phyloP scores from a whole-genome alignment of 2,113 vertebrate genomes.

The Arenaria interpres region DNA sequence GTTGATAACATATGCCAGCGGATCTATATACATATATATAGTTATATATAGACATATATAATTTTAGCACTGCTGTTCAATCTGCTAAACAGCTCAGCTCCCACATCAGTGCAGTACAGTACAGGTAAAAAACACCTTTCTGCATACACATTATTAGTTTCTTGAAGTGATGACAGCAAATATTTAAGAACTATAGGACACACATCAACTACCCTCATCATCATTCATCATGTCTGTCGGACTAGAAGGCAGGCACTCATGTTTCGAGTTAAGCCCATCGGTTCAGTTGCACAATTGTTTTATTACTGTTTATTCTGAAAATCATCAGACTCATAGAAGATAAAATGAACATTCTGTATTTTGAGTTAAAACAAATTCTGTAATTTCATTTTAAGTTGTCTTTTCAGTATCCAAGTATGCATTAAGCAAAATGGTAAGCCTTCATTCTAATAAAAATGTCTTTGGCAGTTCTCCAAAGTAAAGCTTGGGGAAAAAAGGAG shows the following conservation, averaged over 20 bases:
- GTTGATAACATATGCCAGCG: neutral
- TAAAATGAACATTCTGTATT: neutral
- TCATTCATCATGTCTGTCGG: neutral
- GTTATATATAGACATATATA: neutral
- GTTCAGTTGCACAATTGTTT: neutral
- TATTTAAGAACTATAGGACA: neutral
- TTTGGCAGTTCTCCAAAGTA: neutral
- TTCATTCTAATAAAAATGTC: neutral
- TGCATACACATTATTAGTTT: neutral
- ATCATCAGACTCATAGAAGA: neutral
- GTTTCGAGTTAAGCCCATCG: neutral
- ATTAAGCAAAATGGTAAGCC: neutral
- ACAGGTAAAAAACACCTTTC: neutral
- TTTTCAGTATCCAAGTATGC: neutral
- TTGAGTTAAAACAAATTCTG: neutral
- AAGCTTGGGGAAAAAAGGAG: neutral
- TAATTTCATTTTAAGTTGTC: neutral
- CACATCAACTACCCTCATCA: neutral
- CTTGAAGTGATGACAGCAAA: neutral
- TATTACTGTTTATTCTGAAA: neutral
- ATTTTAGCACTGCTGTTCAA: neutral
- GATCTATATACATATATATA: neutral
- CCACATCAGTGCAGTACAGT: neutral
- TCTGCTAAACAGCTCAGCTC: neutral
- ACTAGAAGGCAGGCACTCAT: neutral